Conservation (phyloP, 2,888 invertebrate genomes). For the Hydropsyche betteni region DNA sequence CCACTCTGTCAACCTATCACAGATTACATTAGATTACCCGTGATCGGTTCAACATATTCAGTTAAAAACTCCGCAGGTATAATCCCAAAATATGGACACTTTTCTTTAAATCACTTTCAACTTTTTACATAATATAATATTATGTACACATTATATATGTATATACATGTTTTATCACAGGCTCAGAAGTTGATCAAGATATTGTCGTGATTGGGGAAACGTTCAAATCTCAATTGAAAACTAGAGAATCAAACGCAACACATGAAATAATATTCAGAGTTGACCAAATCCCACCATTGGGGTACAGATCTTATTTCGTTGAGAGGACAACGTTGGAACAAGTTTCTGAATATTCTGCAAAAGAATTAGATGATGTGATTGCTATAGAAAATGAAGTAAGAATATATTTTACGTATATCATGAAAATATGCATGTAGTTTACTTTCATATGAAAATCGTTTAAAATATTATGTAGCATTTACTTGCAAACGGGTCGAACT, state of each 20-base stretch:
- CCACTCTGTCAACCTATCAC: slow-evolving; percentile 73
- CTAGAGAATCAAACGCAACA: slow-evolving; percentile 70
- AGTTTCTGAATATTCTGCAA: slow-evolving; percentile 38
- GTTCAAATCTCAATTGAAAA: slow-evolving; percentile 54
- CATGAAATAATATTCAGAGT: slow-evolving; percentile 78
- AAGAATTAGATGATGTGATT: not conserved
- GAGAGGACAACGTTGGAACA: slow-evolving; percentile 48
- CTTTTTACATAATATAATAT: not conserved
- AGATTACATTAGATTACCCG: slow-evolving; percentile 73
- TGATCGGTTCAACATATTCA: slow-evolving; percentile 65
- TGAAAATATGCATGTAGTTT: no score
- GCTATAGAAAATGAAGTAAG: slow-evolving; percentile 15
- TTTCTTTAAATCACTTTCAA: not conserved
- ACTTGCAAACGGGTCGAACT: no score
- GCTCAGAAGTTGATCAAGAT: slow-evolving; percentile 68
- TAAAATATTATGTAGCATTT: no score
- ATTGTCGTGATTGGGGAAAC: slow-evolving; percentile 68
- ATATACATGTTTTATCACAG: slow-evolving; percentile 55
- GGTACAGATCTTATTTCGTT: slow-evolving; percentile 72
- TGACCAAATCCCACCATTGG: slow-evolving; percentile 70
- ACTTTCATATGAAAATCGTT: no score
- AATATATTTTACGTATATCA: not conserved
- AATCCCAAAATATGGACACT: slow-evolving; percentile 37
- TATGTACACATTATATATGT: slow-evolving; percentile 22
- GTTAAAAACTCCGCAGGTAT: slow-evolving; percentile 73